Evolutionary conservation across 2,113 vertebrate genomes (phyloP), one percentile per base, ranked within the genome.

Genomic region (Xiphophorus maculatus): DNA sequence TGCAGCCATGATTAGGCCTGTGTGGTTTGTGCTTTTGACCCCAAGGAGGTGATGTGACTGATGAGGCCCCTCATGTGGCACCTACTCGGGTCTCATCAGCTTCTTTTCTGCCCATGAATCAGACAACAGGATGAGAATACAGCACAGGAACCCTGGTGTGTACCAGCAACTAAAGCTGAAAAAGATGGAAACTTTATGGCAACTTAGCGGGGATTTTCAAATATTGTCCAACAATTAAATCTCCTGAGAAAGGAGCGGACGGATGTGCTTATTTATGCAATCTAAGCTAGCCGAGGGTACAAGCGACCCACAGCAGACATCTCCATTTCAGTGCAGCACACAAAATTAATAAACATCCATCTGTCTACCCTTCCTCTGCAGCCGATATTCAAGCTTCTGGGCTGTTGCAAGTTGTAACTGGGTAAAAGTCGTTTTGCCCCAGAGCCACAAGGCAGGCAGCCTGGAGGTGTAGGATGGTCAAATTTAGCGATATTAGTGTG

Each of bases 31-130:
- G 54, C 70, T 73, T 77, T 77, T 69, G 83, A 90, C 85, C 86
- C 84, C 11, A 66, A 83, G 87, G 84, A 90, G 28, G 68, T 68
- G 29, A 76, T 60, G 71, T 92, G 90, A 93, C 90, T 80, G 89
- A 93, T 90, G 78, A 88, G 69, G 82, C 78, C 70, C 63, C 84
- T 74, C 66, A 73, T 78, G 79, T 61, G 37, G 40, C 22, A 30
- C 22, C 77, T 74, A 65, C 80, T 90, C 80, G 44, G 73, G 86
- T 75, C 72, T 78, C 76, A 80, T 90, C 89, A 88, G 87, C 88
- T 74, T 67, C 84, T 86, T 87, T 71, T 76, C 76, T 78, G 74
- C 85, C 86, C 86, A 81, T 91, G 89, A 92, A 88, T 87, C 78
- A 88, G 80, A 82, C 75, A 79, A 84, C 66, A 65, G 63, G 77